phyloP scores from a whole-genome alignment of 2,888 invertebrate genomes.

The Polia nebulosa region DNA sequence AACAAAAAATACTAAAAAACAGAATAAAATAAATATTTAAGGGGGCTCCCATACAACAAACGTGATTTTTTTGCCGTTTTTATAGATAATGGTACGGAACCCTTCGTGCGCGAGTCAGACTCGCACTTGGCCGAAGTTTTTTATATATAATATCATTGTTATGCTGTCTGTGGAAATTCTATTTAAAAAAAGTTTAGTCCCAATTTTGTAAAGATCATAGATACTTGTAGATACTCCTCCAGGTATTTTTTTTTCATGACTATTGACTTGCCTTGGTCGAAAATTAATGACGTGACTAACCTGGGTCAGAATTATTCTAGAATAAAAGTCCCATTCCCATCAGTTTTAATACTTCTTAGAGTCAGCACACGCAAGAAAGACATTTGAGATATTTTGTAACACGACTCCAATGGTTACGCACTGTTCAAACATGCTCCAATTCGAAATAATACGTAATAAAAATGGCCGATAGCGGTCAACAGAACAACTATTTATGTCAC shows the following conservation, averaged over 20 bases:
- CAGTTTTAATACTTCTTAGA: conserved; percentile 8
- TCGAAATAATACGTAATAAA: conserved; percentile 62
- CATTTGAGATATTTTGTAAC: conserved; percentile 51
- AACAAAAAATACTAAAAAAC: no score
- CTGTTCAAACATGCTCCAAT: conserved; percentile 58
- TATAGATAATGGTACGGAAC: no score
- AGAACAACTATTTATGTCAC: conserved; percentile 44
- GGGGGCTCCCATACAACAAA: no score
- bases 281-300: background rate
- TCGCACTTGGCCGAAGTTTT: no score
- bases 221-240: no score
- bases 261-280: background rate
- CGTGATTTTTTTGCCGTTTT: no score
- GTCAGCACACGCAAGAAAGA: conserved; percentile 29
- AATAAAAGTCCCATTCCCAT: background rate
- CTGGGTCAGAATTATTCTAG: background rate
- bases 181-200: no score
- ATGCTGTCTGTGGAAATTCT: background rate
- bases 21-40: no score
- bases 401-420: conserved; percentile 45
- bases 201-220: no score
- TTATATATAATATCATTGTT: no score
- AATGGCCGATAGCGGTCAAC: conserved; percentile 49
- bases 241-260: background rate
- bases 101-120: no score